phyloP scores from a whole-genome alignment of 1,140 invertebrate species.

The Vollenhovia emeryi region DNA sequence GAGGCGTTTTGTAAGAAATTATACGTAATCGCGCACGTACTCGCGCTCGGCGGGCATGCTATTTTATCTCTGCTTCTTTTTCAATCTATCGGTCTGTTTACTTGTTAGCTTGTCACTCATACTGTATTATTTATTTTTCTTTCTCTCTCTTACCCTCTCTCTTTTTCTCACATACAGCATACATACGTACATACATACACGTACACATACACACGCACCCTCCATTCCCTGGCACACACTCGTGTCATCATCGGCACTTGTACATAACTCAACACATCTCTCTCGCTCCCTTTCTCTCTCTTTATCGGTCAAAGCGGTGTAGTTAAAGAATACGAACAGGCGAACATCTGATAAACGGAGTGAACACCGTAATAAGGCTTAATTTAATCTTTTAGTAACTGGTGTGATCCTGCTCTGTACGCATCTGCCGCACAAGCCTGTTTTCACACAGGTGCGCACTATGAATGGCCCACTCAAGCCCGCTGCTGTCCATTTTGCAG shows the following conservation, averaged over 20 bases:
- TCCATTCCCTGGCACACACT: constrained; percentile 33
- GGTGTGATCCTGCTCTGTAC: constrained; percentile 62
- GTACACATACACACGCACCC: neutral
- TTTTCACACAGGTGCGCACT: constrained; percentile 38
- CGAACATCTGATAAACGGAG: constrained; percentile 72
- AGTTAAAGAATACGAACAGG: constrained; percentile 72
- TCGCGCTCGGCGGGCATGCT: constrained; percentile 41
- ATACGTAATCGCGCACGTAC: constrained; percentile 29
- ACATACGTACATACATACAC: neutral
- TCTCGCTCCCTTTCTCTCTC: no score
- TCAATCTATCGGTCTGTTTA: constrained; percentile 33
- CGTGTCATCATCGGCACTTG: constrained; percentile 61
- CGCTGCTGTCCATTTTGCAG: constrained; percentile 45
- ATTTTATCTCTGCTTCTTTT: constrained; percentile 21
- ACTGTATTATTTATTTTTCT: neutral
- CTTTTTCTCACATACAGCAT: neutral
- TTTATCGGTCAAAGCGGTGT: constrained; percentile 68
- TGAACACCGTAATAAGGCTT: constrained; percentile 75
- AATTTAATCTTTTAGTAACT: constrained; percentile 74
- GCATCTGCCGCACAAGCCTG: constrained; percentile 28
- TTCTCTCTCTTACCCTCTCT: constrained; percentile 4
- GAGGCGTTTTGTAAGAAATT: constrained; percentile 36
- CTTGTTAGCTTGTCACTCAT: constrained; percentile 42
- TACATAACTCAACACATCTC: constrained; percentile 53
- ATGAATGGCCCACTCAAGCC: constrained; percentile 39